Evolutionary conservation across 2,113 vertebrate genomes (phyloP).

Genomic region (Nyctereutes procyonoides): DNA sequence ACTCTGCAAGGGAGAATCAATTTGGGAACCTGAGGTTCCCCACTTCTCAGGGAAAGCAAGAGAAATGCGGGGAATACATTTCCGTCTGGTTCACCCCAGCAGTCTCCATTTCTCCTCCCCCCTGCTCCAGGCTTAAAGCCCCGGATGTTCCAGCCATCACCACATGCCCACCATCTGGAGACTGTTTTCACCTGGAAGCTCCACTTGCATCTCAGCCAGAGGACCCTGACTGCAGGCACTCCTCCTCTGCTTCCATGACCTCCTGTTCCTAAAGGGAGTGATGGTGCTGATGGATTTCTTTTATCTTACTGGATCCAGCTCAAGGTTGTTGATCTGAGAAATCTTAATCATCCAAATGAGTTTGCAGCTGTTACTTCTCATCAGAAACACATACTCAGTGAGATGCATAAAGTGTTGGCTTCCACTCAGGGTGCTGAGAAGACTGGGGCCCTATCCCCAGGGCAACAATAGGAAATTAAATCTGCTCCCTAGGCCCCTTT

Average conservation of each 20-base stretch:
- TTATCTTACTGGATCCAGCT: background rate
- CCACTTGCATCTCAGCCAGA: background rate
- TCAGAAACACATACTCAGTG: background rate
- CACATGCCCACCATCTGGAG: background rate
- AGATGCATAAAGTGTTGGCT: background rate
- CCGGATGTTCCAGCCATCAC: background rate
- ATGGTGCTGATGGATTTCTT: background rate
- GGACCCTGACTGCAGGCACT: background rate
- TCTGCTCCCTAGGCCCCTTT: background rate
- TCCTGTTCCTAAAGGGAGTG: background rate
- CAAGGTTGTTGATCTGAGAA: background rate
- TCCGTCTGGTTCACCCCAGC: background rate
- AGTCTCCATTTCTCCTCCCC: background rate
- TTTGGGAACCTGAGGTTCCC: background rate
- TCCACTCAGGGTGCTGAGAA: background rate
- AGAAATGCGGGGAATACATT: background rate
- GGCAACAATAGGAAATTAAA: background rate
- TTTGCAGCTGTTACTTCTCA: slow-evolving; percentile 44
- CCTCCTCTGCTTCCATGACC: background rate
- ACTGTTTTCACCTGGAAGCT: background rate
- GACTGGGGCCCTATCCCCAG: background rate
- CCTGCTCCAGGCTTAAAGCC: fast-evolving
- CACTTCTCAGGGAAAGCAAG: background rate
- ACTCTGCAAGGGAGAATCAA: background rate
- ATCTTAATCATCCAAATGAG: slow-evolving; percentile 40